Evolutionary conservation across 2,113 vertebrate species (phyloP), one percentile per base, ranked within the genome.

Genomic region (Dipodomys ordii): DNA sequence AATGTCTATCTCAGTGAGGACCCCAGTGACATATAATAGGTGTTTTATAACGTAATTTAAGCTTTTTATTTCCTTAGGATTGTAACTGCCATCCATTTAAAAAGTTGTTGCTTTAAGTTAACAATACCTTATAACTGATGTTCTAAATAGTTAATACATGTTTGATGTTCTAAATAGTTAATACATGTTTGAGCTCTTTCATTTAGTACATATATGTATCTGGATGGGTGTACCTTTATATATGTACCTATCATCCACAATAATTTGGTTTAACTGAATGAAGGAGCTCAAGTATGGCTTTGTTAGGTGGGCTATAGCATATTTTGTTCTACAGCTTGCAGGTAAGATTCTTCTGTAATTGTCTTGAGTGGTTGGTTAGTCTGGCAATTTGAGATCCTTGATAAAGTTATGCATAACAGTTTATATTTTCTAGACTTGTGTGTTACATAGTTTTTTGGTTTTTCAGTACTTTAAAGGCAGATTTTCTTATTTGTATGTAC

Each of bases 111-210:
- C 44, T 76, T 60, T 83, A n/a, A 82, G 10, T 53, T 88, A 71
- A 76, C 20, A 49, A 72, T 67, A 35, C n/a, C 44, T 46, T 35
- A 35, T 49, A 69, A n/a, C 46, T 64, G 57, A 19, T 60, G 6
- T 86, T 83, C 19, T 88, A 57, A 77, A 91, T 78, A 78, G 64
- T 65, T 86, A 39, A 53, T 49, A 16, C 46, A 5, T 35, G 15
- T 81, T 78, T 46, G 71, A 90, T 60, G 6, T 86, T 83, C 19
- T 88, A 57, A 77, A 91, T 78, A 78, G 64, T 65, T 86, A 39
- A 53, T 49, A 16, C 46, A 5, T 35, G 15, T 81, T 78, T 46
- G 71, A 92, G 35, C 62, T 88, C 39, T 78, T 92, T 82, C 2
- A 32, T 90, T 89, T 44, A 86, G 0, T 57, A 30, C 0, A 12